A percentile compares a stretch with the other conserved stretches of the same genome.
phyloP scores from a whole-genome alignment of 2,888 invertebrate genomes.

The Thereva unica region DNA sequence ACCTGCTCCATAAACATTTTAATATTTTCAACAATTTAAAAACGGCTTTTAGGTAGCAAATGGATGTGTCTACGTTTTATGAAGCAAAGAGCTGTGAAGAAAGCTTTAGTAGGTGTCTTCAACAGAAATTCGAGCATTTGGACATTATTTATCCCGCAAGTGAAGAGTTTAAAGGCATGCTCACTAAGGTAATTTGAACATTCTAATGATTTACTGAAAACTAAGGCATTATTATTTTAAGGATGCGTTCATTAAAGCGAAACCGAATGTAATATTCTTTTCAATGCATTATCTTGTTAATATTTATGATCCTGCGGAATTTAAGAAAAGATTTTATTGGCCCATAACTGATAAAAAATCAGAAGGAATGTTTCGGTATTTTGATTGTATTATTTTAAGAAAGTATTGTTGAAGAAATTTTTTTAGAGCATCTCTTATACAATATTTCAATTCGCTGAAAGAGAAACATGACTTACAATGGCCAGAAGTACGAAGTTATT shows the following conservation, averaged over 20 bases:
- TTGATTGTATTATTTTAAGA: neutral
- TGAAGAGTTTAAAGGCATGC: slow-evolving; percentile 49
- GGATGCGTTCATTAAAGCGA: slow-evolving; percentile 57
- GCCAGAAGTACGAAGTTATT: slow-evolving; percentile 52
- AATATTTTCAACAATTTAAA: too few species aligned
- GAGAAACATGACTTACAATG: slow-evolving; percentile 54
- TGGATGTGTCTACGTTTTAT: too few species aligned
- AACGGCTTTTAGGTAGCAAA: too few species aligned
- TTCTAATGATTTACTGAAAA: too few species aligned
- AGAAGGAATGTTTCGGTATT: slow-evolving; percentile 50
- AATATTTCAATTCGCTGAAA: slow-evolving; percentile 54
- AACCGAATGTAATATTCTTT: slow-evolving; percentile 54
- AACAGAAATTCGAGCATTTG: slow-evolving; percentile 49
- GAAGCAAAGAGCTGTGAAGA: slow-evolving; percentile 51
- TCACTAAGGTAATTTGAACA: slow-evolving; percentile 32
- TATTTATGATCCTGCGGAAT: slow-evolving; percentile 53
- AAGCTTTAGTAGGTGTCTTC: slow-evolving; percentile 51
- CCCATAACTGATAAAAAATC: slow-evolving; percentile 55
- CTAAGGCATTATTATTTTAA: slow-evolving; percentile 32
- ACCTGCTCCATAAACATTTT: too few species aligned
- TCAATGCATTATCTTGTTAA: slow-evolving; percentile 56
- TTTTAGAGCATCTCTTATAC: slow-evolving; percentile 51
- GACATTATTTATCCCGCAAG: slow-evolving; percentile 48
- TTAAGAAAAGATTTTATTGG: slow-evolving; percentile 57
- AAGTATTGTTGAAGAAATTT: neutral